Evolutionary conservation across 2,797 vertebrate genomes (phyloP).

Genomic region (Anguilla marmorata): DNA sequence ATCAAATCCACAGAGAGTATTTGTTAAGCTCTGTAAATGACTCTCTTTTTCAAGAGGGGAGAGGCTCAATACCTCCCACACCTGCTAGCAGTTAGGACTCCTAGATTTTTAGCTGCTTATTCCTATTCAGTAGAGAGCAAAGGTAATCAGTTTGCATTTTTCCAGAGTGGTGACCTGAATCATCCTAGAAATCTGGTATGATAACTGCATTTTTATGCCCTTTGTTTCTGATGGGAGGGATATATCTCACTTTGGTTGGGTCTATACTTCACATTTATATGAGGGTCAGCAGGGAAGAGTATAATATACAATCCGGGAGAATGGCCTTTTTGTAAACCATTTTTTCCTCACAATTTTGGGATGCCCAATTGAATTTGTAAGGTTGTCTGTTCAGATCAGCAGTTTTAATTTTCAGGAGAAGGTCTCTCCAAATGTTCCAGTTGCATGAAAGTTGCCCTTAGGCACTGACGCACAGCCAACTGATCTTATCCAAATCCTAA

Average conservation of each 20-base stretch:
- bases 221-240: background rate
- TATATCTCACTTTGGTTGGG: background rate
- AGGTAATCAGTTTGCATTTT: background rate
- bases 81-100: background rate
- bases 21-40: slow-evolving; percentile 35
- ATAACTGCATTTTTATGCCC: background rate
- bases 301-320: background rate
- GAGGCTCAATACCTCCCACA: background rate
- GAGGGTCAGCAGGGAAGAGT: background rate
- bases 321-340: background rate
- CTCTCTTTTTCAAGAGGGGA: background rate
- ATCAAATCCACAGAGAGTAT: slow-evolving; percentile 47
- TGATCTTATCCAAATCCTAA: background rate
- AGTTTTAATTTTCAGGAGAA: background rate
- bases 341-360: no score
- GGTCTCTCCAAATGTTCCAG: background rate
- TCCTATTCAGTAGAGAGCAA: slow-evolving; percentile 5
- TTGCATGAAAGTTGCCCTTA: background rate
- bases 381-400: no score
- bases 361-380: no score
- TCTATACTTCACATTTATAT: background rate
- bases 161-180: background rate
- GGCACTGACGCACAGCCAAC: background rate
- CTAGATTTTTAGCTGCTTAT: no score
- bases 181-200: background rate